Percentiles rank a stretch among this genome's conserved stretches.
Evolutionary conservation across 2,888 invertebrate species (phyloP).

Genomic region (Amphipoea lucens): DNA sequence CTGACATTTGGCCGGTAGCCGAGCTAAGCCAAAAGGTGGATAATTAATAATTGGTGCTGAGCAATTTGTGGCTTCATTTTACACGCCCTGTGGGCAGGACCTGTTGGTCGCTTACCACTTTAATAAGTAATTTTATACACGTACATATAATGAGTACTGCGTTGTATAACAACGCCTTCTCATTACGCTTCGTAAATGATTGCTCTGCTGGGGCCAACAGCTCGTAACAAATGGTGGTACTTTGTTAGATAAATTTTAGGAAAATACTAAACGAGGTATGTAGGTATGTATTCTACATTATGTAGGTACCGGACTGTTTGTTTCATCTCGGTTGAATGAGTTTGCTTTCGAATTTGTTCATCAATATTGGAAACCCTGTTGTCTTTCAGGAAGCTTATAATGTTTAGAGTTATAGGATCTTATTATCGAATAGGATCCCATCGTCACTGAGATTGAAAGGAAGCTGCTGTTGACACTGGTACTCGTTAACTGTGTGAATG

Average conservation of each 20-base stretch:
- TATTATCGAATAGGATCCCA: neutral
- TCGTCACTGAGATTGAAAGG: neutral
- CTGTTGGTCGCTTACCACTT: conserved; percentile 70
- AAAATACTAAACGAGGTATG: conserved; percentile 26
- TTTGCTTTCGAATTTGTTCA: conserved; percentile 27
- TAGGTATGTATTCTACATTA: conserved; percentile 13
- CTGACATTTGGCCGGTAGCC: conserved; percentile 67
- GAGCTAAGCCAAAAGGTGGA: conserved; percentile 67
- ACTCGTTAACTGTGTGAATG: conserved; percentile 8
- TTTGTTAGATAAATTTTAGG: conserved; percentile 50
- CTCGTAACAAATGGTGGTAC: conserved; percentile 52
- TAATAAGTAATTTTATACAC: conserved; percentile 53
- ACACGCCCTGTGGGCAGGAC: conserved; percentile 66
- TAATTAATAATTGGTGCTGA: conserved; percentile 73
- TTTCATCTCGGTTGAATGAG: conserved; percentile 39
- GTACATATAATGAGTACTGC: conserved; percentile 32
- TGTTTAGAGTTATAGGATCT: conserved; percentile 2
- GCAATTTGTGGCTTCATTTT: conserved; percentile 74
- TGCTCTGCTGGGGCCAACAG: conserved; percentile 51
- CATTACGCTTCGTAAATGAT: conserved; percentile 58
- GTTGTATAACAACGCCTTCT: conserved; percentile 33
- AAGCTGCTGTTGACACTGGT: conserved; percentile 20
- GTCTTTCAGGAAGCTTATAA: conserved; percentile 13
- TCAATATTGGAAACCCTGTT: conserved; percentile 14
- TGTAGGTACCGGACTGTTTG: conserved; percentile 1